A percentile compares a stretch with the other conserved stretches of the same genome.
phyloP scores from a whole-genome alignment of 2,888 invertebrate species.

The Eurois occulta region DNA sequence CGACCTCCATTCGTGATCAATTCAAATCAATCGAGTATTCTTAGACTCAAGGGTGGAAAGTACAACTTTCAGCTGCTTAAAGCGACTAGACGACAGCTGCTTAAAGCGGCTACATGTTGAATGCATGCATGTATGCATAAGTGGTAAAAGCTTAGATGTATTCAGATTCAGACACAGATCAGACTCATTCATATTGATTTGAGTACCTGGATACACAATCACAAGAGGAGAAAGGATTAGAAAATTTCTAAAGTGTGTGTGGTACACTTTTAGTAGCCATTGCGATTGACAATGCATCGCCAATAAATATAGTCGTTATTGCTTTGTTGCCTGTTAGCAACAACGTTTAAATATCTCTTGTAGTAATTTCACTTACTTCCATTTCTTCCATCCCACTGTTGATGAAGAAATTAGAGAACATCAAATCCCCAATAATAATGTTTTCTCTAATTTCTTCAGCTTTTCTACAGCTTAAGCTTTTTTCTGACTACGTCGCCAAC shows the following conservation, averaged over 20 bases:
- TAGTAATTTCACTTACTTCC: neutral
- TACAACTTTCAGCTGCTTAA: conserved; percentile 41
- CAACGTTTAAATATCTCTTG: neutral
- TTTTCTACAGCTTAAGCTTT: no score
- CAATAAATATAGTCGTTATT: neutral
- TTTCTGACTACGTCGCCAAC: no score
- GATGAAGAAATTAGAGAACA: no score
- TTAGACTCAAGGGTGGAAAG: conserved; percentile 49
- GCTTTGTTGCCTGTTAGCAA: neutral
- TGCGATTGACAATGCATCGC: neutral
- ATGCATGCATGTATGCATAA: conserved; percentile 30
- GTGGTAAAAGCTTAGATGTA: conserved; percentile 48
- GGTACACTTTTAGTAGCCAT: neutral
- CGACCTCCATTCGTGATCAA: conserved; percentile 29
- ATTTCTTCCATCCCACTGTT: neutral
- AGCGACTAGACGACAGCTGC: conserved; percentile 4
- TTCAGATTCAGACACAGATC: conserved; percentile 21
- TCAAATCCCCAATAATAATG: no score
- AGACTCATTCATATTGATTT: conserved; percentile 52
- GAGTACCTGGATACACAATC: conserved; percentile 1
- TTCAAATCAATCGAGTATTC: conserved; percentile 37
- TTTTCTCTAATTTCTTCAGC: no score
- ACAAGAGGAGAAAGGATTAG: conserved; percentile 20
- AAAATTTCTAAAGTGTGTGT: neutral
- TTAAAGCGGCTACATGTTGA: conserved; percentile 22